These are phyloP conservation scores for Phragmatobia fuliginosa DNA, from an alignment of 2,888 invertebrate genomes.

Conservation along the genomic window DNA sequence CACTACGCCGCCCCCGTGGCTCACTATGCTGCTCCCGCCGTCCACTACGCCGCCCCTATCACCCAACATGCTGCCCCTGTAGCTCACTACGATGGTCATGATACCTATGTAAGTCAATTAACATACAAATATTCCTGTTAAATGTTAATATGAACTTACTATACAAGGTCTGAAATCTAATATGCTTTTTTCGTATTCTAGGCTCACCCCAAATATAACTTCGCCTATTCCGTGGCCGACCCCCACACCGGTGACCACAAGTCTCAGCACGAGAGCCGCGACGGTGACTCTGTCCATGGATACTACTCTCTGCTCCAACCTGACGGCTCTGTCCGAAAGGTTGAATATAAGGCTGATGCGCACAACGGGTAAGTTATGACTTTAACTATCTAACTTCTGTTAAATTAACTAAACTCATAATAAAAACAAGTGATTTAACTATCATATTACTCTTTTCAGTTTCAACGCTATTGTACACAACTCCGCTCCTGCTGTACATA, in stretches of 20 bases:
- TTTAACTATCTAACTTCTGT: neutral
- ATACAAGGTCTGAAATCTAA: neutral
- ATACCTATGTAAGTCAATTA: conserved; percentile 57
- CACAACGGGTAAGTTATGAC: conserved; percentile 52
- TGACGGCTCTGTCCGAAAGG: conserved; percentile 83
- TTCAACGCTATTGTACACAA: conserved; percentile 83
- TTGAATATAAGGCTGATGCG: conserved; percentile 76
- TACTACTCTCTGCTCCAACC: conserved; percentile 82
- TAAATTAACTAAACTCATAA: neutral
- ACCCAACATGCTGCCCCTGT: conserved; percentile 57
- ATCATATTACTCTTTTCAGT: conserved; percentile 54
- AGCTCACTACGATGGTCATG: conserved; percentile 59
- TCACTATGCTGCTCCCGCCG: too few species aligned
- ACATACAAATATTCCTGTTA: neutral
- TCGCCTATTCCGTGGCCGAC: conserved; percentile 85
- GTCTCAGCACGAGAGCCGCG: conserved; percentile 82
- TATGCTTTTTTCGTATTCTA: conserved; percentile 53
- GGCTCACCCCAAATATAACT: conserved; percentile 78
- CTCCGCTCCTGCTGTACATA: conserved; percentile 71
- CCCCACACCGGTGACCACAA: conserved; percentile 87
- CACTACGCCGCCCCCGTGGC: conserved; percentile 28
- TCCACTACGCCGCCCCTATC: conserved; percentile 37
- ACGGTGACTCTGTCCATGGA: conserved; percentile 86
- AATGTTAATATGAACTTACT: neutral
- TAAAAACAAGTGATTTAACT: neutral